Evolutionary conservation across 2,888 invertebrate species (phyloP).

Genomic region (Pristionchus exspectatus): DNA sequence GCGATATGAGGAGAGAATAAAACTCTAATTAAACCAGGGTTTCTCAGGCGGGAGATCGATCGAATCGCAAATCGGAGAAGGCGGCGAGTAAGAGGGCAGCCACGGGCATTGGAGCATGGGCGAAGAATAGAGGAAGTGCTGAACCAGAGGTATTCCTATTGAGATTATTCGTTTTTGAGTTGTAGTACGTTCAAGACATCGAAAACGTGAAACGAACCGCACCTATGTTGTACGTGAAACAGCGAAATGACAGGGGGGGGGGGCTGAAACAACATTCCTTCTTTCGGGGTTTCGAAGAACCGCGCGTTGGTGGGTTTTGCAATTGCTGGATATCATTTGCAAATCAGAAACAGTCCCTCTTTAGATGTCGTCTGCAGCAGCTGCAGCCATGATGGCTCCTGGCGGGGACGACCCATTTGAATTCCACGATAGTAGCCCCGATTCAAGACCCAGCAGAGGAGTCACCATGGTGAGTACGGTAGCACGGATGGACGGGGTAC

Average conservation of each 20-base stretch:
- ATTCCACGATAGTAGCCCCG: constrained; percentile 44
- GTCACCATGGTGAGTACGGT: constrained; percentile 46
- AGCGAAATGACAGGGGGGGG: too few relatives aligned
- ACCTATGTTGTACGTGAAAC: too few relatives aligned
- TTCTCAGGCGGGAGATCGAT: constrained; percentile 29
- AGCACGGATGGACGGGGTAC: background rate
- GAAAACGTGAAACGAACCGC: too few relatives aligned
- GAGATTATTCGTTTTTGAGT: too few relatives aligned
- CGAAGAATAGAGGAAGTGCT: constrained; percentile 11
- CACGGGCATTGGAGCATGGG: background rate
- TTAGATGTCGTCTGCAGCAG: constrained; percentile 29
- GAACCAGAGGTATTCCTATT: background rate
- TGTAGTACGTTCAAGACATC: too few relatives aligned
- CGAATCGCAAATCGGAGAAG: constrained; percentile 8
- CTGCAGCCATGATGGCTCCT: background rate
- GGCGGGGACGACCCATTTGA: constrained; percentile 40
- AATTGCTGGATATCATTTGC: too few relatives aligned
- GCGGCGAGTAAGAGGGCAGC: background rate
- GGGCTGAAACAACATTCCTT: too few relatives aligned
- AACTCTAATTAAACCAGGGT: background rate
- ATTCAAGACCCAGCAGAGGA: background rate
- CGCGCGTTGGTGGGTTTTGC: too few relatives aligned
- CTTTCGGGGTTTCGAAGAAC: too few relatives aligned
- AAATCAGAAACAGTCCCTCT: too few relatives aligned
- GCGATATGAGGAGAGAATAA: too few relatives aligned